phyloP scores from a whole-genome alignment of 2,888 invertebrate genomes.

The Eudasyphora cyanicolor region DNA sequence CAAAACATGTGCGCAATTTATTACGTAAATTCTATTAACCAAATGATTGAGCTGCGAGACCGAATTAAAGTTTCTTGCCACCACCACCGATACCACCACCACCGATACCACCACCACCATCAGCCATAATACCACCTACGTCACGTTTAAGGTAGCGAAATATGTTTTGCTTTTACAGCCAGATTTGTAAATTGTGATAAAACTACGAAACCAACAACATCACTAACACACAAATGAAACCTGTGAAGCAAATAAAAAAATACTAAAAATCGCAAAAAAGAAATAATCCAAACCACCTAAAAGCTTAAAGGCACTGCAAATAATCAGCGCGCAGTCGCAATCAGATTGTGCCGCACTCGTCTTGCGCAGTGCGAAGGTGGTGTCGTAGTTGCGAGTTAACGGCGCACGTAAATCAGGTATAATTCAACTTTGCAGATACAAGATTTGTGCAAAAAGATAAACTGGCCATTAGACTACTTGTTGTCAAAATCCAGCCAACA shows the following conservation, averaged over 20 bases:
- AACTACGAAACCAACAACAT: background rate
- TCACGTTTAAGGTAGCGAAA: conserved; percentile 60
- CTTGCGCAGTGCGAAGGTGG: conserved; percentile 57
- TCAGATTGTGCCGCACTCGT: background rate
- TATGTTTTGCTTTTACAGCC: conserved; percentile 40
- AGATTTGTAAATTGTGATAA: conserved; percentile 59
- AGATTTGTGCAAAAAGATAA: conserved; percentile 59
- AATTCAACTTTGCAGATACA: conserved; percentile 39
- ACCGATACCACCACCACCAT: conserved; percentile 32
- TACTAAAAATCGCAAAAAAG: background rate
- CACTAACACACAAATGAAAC: background rate
- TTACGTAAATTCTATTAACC: conserved; percentile 55
- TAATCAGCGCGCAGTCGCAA: background rate
- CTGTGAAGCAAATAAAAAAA: background rate
- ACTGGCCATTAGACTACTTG: conserved; percentile 59
- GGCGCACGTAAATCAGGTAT: conserved; percentile 45
- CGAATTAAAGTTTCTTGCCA: conserved; percentile 49
- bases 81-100: background rate
- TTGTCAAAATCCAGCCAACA: conserved; percentile 40
- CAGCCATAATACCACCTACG: conserved; percentile 52
- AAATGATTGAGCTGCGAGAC: conserved; percentile 54
- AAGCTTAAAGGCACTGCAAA: background rate
- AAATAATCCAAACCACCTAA: background rate
- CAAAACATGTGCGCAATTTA: conserved; percentile 36
- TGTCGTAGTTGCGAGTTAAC: conserved; percentile 18